These are phyloP conservation scores for Eustalomyia histrio DNA, from an alignment of 2,888 invertebrate genomes.

Conservation along the genomic window DNA sequence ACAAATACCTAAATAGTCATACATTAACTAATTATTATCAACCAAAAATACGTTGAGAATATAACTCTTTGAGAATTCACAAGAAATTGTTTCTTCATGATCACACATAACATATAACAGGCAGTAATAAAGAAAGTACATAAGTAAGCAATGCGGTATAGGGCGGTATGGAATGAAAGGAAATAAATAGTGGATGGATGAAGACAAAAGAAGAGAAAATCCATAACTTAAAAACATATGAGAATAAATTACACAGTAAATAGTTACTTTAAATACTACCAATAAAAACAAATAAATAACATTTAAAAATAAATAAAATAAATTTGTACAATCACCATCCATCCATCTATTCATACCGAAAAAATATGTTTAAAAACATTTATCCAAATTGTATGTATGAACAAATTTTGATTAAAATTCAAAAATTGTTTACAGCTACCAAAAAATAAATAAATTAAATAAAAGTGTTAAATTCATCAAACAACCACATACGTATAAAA, in stretches of 20 bases:
- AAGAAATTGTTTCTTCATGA: slow-evolving; percentile 41
- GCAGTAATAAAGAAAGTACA: slow-evolving; percentile 15
- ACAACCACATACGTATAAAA: slow-evolving; percentile 6
- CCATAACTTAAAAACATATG: slow-evolving; percentile 56
- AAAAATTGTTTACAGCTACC: slow-evolving; percentile 55
- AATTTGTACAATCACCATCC: slow-evolving; percentile 39
- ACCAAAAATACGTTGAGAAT: slow-evolving; percentile 43
- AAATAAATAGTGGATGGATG: slow-evolving; percentile 23
- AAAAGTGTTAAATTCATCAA: slow-evolving; percentile 49
- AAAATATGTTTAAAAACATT: background rate
- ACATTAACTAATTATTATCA: slow-evolving; percentile 24
- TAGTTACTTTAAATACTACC: background rate
- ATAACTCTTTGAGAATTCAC: slow-evolving; percentile 58
- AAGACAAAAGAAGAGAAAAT: slow-evolving; percentile 27
- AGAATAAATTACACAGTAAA: slow-evolving; percentile 35
- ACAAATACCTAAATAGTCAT: slow-evolving; percentile 15
- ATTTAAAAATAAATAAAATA: slow-evolving; percentile 61
- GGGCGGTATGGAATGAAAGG: slow-evolving; percentile 24
- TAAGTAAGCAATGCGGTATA: slow-evolving; percentile 21
- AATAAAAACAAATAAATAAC: slow-evolving; percentile 54
- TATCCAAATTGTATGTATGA: background rate
- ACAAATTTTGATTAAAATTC: slow-evolving; percentile 59
- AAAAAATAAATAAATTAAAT: slow-evolving; percentile 40
- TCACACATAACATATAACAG: slow-evolving; percentile 11
- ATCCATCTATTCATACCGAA: background rate